phyloP scores from a whole-genome alignment of 2,113 vertebrate species.

The Eulemur macaco region DNA sequence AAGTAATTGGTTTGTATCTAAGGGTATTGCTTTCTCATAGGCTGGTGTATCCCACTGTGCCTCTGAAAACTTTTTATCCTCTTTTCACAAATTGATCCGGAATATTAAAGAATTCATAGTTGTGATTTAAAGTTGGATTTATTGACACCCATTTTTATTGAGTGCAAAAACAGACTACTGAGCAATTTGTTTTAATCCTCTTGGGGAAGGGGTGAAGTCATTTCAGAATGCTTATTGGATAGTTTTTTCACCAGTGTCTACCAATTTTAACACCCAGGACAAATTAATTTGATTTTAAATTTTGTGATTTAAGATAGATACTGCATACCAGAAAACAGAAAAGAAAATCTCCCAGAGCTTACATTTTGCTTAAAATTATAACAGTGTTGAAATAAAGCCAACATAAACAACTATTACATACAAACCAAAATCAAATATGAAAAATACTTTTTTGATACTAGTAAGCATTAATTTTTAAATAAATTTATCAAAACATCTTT shows the following conservation, averaged over 20 bases:
- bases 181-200: constrained; percentile 63
- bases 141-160: constrained; percentile 14
- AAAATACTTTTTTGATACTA: background rate
- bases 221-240: background rate
- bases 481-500: background rate
- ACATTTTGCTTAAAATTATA: background rate
- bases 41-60: background rate
- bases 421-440: background rate
- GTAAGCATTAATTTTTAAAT: background rate
- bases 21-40: constrained; percentile 54
- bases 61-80: constrained; percentile 53
- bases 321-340: background rate
- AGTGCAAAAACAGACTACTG: constrained; percentile 58
- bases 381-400: background rate
- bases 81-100: constrained; percentile 55
- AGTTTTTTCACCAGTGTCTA: background rate
- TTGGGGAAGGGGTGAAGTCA: background rate
- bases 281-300: constrained; percentile 45
- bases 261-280: background rate
- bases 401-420: background rate
- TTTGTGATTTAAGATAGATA: constrained; percentile 3
- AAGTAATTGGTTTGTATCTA: constrained; percentile 62
- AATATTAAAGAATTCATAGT: constrained; percentile 65
- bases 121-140: constrained; percentile 70
- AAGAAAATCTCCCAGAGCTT: background rate